Base-by-base conservation (phyloP, 2,888 invertebrate genomes). In the Eurois occulta region DNA sequence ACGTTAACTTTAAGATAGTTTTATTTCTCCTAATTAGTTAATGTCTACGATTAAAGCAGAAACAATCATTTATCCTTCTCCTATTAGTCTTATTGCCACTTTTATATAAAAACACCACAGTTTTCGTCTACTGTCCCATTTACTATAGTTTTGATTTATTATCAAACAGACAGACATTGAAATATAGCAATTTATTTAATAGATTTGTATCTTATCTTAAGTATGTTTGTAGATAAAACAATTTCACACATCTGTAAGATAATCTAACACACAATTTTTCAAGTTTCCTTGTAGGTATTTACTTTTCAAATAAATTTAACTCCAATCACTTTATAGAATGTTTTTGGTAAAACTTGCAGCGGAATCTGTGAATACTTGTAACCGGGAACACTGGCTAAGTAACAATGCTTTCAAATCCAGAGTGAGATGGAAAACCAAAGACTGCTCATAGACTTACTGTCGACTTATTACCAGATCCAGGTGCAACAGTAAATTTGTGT, bases 91-190 rank as follows among this genome's bases (percentile, higher is more conserved):
- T 58, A n/a, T 58, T 65, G 64, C 48, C 77, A 79, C 66, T 77
- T 77, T 48, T 77, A 66, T 60, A 66, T 52, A 52, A 60, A 80
- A 58, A 83, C 16, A 38, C 32, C 21, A 48, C 28, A 78, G 18
- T 46, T 55, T 71, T 68, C 46, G 55, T 67, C 41, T 41, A 55
- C 28, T 65, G 16, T 43, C 24, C 62, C 38, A 62, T 66, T 65
- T 55, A 41, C n/a, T 62, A 32, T 1, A 28, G 24, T 66, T 80
- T 65, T 80, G 81, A 81, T 81, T 85, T 75, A 80, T 85, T 70
- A 60, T 11, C 18, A 28, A 58, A 46, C 52, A 67, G 21, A 48
- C 60, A 60, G 46, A 79, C 58, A 46, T 67, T 67, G 62, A 79
- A 67, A 32, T 38, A 48, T 66, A 24, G 38, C 43, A 28, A 38